A percentile compares a stretch with the other conserved stretches of the same genome.
These are phyloP conservation scores for Gymnocypris eckloni DNA, from an alignment of 2,797 vertebrate species.

Conservation along the genomic window DNA sequence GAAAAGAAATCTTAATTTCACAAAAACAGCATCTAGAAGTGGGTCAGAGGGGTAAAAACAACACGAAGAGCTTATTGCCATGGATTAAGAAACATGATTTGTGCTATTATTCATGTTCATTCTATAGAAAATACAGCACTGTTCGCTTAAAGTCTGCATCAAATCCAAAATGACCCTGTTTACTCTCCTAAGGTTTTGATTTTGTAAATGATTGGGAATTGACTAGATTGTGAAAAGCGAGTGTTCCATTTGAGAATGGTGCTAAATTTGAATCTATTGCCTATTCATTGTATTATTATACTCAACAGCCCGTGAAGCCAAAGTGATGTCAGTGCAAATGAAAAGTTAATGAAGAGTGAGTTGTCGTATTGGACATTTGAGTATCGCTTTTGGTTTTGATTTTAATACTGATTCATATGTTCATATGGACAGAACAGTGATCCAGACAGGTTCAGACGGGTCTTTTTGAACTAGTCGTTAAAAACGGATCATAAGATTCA, in stretches of 20 bases:
- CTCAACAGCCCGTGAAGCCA: not conserved
- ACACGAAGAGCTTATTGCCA: conserved; percentile 31
- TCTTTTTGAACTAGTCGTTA: not conserved
- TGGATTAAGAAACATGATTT: conserved; percentile 5
- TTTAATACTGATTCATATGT: not conserved
- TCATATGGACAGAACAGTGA: not conserved
- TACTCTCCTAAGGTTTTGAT: not conserved
- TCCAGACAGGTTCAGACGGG: not conserved
- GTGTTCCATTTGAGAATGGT: not conserved
- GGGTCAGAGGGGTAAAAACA: conserved; percentile 46
- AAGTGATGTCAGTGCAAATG: not conserved
- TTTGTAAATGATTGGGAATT: not conserved
- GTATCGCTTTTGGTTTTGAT: not conserved
- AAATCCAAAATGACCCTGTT: not conserved
- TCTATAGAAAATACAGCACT: not conserved
- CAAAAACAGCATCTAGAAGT: conserved; percentile 43
- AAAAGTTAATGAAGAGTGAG: not conserved
- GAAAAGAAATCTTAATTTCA: conserved; percentile 48
- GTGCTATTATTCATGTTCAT: too few relatives aligned
- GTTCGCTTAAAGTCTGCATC: not conserved
- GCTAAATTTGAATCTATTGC: not conserved
- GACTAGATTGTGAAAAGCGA: too few relatives aligned
- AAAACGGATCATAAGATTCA: not conserved
- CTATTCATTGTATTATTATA: not conserved
- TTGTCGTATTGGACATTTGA: not conserved